These are phyloP conservation scores for Peromyscus leucopus DNA, from an alignment of 2,113 vertebrate species.

Conservation along the genomic window DNA sequence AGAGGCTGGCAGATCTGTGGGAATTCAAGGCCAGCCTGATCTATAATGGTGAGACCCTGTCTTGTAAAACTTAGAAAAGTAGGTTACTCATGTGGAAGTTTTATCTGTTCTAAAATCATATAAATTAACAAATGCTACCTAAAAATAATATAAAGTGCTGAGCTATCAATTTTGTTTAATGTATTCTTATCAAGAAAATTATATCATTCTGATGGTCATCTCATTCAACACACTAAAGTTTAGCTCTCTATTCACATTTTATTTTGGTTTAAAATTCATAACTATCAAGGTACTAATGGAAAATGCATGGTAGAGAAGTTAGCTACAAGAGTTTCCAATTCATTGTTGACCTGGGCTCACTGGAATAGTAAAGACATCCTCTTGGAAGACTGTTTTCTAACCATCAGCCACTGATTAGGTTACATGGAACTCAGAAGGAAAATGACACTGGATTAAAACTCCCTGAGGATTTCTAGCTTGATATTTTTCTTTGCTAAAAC, in stretches of 20 bases:
- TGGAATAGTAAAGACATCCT: background rate
- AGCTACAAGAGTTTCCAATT: background rate
- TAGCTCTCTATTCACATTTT: background rate
- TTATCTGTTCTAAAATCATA: background rate
- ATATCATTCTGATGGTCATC: background rate
- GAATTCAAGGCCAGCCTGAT: background rate
- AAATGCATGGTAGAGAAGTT: background rate
- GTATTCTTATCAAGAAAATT: background rate
- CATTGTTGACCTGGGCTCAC: background rate
- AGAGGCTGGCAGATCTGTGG: background rate
- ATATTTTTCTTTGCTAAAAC: background rate
- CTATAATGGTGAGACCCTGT: background rate
- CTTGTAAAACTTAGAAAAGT: background rate
- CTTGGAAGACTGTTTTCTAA: background rate
- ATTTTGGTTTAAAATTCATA: conserved; percentile 17
- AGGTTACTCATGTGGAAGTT: background rate
- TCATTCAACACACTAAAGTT: background rate
- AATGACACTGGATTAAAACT: background rate
- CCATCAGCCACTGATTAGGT: background rate
- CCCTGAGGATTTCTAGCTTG: background rate
- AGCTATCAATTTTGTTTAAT: background rate
- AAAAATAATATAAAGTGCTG: background rate
- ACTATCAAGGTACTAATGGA: background rate
- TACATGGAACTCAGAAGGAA: background rate
- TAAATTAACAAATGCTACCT: background rate